A percentile compares a stretch with the other conserved stretches of the same genome.
Evolutionary conservation across 2,888 invertebrate genomes (phyloP).

Genomic region (Pristionchus japonicus): DNA sequence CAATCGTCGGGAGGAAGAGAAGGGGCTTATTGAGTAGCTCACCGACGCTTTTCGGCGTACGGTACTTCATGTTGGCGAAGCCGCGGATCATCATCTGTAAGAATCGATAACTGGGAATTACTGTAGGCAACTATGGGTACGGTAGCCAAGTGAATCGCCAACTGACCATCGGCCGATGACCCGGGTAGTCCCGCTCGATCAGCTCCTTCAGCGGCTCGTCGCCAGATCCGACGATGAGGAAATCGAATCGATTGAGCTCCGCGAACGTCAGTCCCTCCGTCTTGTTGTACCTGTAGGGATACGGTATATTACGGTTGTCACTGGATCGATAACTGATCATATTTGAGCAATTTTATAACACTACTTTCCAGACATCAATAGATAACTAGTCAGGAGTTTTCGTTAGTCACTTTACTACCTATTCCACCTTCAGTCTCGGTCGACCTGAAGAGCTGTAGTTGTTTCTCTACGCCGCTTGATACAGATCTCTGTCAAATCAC

Average conservation of each 20-base stretch:
- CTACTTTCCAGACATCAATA: too few species aligned
- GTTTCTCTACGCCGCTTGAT: too few species aligned
- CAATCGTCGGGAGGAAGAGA: neutral
- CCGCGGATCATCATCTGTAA: neutral
- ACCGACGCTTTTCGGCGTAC: neutral
- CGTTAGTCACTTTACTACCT: too few species aligned
- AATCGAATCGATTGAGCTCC: slow-evolving; percentile 67
- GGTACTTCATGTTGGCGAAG: neutral
- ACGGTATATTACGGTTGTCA: neutral
- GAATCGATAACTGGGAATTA: neutral
- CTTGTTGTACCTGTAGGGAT: slow-evolving; percentile 69
- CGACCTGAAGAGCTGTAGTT: too few species aligned
- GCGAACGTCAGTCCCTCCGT: slow-evolving; percentile 65
- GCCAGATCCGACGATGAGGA: slow-evolving; percentile 67
- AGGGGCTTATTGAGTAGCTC: neutral
- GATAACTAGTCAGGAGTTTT: too few species aligned
- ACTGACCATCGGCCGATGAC: slow-evolving; percentile 59
- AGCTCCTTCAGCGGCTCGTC: slow-evolving; percentile 42
- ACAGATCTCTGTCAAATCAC: too few species aligned
- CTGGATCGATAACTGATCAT: neutral
- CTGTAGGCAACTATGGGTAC: neutral
- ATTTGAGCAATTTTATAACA: too few species aligned
- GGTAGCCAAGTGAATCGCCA: slow-evolving; percentile 48
- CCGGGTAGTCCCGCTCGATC: slow-evolving; percentile 53
- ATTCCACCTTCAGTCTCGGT: too few species aligned